Base-by-base conservation (phyloP, 2,888 invertebrate genomes). In the Podabrus alpinus region DNA sequence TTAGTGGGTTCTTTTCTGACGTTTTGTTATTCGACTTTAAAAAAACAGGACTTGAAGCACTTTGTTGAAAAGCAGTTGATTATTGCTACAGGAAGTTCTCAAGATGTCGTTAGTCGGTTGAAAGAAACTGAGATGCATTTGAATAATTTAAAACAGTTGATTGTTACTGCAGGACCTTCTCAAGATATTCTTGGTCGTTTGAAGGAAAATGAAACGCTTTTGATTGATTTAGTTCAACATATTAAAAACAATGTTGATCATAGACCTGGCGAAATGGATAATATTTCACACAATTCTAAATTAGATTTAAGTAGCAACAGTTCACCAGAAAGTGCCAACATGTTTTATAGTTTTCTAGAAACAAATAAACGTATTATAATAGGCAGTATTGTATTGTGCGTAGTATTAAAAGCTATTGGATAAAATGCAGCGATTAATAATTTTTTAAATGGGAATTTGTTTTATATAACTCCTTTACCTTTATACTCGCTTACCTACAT, bases 1-100 rank as follows among this genome's bases (percentile, higher is more conserved):
- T 83, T 87, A 62, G 68, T 84, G 0, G 86, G 87, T 60, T 86
- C 87, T 0, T 85, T 86, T 78, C 77, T 86, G 66, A 84, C 86
- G 3, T 87, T 86, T 78, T 76, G 82, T 15, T 86, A 86, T 74
- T 83, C 86, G 1, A 84, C 85, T 9, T 73, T 86, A 25, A 81
- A 80, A 64, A 86, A 86, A 76, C 81, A 85, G n/a, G 87, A 87
- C 73, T 80, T 87, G 21, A 86, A 86, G 16, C 21, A 15, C 2
- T 73, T 69, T 25, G 24, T 73, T 3, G 69, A 73, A 59, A 45
- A 72, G 1, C 61, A 72, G 15, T 29, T 72, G 45, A 11, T 17
- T 7, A 25, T 60, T 13, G 66, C 73, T 21, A 59, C 60, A 0
- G 69, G 69, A 4, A 60, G 21, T 59, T 21, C 29, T 10, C 45